Conservation (phyloP, 2,888 invertebrate species). For the Baccha elongata region DNA sequence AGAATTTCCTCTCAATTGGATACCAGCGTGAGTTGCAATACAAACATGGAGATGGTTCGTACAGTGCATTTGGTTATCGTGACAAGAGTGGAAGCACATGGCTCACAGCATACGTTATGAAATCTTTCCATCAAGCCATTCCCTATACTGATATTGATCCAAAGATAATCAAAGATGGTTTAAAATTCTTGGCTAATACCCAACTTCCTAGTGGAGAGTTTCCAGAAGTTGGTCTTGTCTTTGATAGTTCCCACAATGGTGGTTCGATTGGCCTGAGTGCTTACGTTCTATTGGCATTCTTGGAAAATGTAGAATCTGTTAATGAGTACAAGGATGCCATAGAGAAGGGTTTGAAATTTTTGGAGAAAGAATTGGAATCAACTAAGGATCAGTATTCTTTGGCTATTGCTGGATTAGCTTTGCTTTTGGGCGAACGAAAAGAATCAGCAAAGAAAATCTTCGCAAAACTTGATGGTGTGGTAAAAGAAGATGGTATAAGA, state of each 20-base stretch:
- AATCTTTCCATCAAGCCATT: conserved; percentile 88
- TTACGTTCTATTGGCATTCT: conserved; percentile 88
- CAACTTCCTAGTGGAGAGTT: conserved; percentile 91
- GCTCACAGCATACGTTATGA: conserved; percentile 92
- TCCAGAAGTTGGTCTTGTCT: conserved; percentile 90
- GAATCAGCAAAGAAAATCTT: conserved; percentile 86
- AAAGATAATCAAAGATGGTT: conserved; percentile 85
- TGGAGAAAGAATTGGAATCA: conserved; percentile 86
- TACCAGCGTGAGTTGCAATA: conserved; percentile 96
- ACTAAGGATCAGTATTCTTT: conserved; percentile 88
- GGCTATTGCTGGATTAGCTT: conserved; percentile 90
- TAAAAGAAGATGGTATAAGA: conserved; percentile 75
- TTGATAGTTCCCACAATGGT: conserved; percentile 83
- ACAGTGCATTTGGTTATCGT: conserved; percentile 87
- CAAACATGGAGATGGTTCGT: conserved; percentile 93
- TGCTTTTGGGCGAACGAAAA: conserved; percentile 89
- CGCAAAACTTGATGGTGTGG: conserved; percentile 83
- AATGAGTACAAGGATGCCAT: conserved; percentile 86
- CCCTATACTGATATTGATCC: conserved; percentile 88
- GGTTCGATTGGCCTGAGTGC: conserved; percentile 90
- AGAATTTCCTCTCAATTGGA: conserved; percentile 87
- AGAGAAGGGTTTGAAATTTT: conserved; percentile 90
- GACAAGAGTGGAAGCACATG: conserved; percentile 86
- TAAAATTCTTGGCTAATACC: conserved; percentile 87
- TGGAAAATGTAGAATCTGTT: conserved; percentile 83